Evolutionary conservation across 2,113 vertebrate species (phyloP).

Genomic region (Hippocampus barbouri): DNA sequence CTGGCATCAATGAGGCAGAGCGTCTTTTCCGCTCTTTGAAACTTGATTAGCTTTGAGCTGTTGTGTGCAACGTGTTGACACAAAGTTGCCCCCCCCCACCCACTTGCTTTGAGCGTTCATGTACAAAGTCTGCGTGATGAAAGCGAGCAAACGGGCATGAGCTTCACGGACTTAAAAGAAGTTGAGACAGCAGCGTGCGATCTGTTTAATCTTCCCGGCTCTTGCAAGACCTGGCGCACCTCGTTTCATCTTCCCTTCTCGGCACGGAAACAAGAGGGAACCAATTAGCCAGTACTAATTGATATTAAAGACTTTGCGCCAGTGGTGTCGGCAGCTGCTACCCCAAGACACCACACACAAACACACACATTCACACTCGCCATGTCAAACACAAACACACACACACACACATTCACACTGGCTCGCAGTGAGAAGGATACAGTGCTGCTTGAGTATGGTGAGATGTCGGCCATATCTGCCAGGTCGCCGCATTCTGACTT

Average conservation of each 20-base stretch:
- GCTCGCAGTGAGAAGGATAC: constrained; percentile 83
- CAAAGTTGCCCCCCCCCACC: constrained; percentile 50
- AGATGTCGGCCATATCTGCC: constrained; percentile 97
- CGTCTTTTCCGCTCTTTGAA: constrained; percentile 85
- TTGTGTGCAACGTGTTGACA: constrained; percentile 86
- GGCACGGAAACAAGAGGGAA: constrained; percentile 53
- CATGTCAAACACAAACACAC: neutral
- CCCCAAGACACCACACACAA: constrained; percentile 17
- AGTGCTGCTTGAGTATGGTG: constrained; percentile 95
- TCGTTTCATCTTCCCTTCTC: constrained; percentile 66
- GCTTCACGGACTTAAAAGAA: constrained; percentile 69
- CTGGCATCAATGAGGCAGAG: constrained; percentile 51
- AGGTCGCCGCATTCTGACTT: constrained; percentile 98
- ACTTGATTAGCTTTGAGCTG: constrained; percentile 98
- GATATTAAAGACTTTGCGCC: constrained; percentile 56
- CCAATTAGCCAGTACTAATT: constrained; percentile 69
- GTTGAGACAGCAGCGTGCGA: constrained; percentile 48
- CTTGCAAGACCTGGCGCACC: constrained; percentile 51
- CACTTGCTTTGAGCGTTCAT: constrained; percentile 98
- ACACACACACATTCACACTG: neutral
- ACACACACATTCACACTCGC: neutral
- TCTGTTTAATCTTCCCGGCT: constrained; percentile 71
- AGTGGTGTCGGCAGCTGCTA: constrained; percentile 23
- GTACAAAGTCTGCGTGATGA: constrained; percentile 97
- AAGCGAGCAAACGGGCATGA: constrained; percentile 67